Base-by-base conservation (phyloP, 2,888 invertebrate species). In the Chaetogeoica ovagalla region DNA sequence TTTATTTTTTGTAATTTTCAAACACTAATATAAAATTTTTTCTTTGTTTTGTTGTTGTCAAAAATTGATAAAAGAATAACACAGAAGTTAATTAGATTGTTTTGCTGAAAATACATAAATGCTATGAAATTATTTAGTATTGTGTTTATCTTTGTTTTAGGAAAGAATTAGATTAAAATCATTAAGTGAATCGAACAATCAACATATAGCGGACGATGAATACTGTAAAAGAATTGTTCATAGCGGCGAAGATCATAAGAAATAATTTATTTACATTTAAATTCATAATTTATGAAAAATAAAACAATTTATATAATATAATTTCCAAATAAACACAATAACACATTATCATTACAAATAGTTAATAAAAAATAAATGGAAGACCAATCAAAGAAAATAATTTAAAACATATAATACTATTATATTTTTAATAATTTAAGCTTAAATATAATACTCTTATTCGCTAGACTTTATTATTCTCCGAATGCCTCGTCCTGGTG, bases 401-500 rank as follows among this genome's bases (percentile, higher is more conserved):
- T 57, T 39, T 65, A 73, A 73, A 74, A 71, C 1, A 15, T 11
- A 55, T 63, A 39, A 17, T 21, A 57, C 8, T 4, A 7, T 59
- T 60, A 60, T 17, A 60, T 60, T 70, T 15, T 55, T 19, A 21
- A 55, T 43, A 73, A 52, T 63, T 52, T 52, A 57, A 59, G 19
- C 7, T 57, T 63, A 77, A 37, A 77, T 62, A 60, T 17, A 60
- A 59, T 77, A 39, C 37, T 48, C 13, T 77, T 63, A 55, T 70
- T 70, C 70, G 43, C 55, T 79, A 0, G 90, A 86, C 86, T 93
- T 94, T 71, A 94, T 95, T 84, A 97, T 90, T 83, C 97, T 90
- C 86, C 94, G 95, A 0, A 96, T 96, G 62, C 97, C 97, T 84
- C 97, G 89, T 85, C 93, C 94, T 8, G 95, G 94, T 60, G 98